These are phyloP conservation scores for Catostomus latipinnis DNA, from an alignment of 2,797 vertebrate genomes.

Conservation along the genomic window DNA sequence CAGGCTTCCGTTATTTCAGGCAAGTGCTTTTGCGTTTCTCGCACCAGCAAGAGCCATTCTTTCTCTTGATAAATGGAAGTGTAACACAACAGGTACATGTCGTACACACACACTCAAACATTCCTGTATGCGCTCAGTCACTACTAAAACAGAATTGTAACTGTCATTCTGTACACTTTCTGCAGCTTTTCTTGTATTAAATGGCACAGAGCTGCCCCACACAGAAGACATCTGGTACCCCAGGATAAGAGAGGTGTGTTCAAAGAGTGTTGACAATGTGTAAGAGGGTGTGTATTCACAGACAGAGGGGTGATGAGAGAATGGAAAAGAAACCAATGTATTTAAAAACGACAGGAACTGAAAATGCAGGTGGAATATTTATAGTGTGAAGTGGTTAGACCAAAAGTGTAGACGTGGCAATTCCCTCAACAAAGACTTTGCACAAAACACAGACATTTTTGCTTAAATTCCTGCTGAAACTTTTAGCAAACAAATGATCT, in stretches of 20 bases:
- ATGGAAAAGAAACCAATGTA: no score
- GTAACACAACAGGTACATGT: conserved; percentile 89
- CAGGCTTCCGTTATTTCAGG: conserved; percentile 98
- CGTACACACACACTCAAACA: neutral
- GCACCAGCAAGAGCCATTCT: conserved; percentile 96
- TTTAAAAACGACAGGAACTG: no score
- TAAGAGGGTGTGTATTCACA: neutral
- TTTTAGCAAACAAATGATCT: no score
- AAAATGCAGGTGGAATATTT: no score
- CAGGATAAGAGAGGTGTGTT: conserved; percentile 94
- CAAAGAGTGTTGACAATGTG: neutral
- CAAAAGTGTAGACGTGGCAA: no score
- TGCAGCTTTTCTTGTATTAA: conserved; percentile 79
- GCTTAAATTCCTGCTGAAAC: no score
- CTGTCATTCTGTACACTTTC: neutral
- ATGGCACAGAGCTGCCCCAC: conserved; percentile 87
- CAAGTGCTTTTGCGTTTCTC: conserved; percentile 97
- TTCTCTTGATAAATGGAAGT: conserved; percentile 98
- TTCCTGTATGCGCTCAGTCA: no score
- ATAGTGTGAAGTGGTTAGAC: no score
- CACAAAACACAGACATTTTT: no score
- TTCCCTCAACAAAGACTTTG: no score
- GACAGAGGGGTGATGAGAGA: no score
- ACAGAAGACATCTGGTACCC: conserved; percentile 98
- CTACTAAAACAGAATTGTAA: neutral